Conservation (phyloP, 1,140 invertebrate genomes). For the Hydropsyche tenuis region DNA sequence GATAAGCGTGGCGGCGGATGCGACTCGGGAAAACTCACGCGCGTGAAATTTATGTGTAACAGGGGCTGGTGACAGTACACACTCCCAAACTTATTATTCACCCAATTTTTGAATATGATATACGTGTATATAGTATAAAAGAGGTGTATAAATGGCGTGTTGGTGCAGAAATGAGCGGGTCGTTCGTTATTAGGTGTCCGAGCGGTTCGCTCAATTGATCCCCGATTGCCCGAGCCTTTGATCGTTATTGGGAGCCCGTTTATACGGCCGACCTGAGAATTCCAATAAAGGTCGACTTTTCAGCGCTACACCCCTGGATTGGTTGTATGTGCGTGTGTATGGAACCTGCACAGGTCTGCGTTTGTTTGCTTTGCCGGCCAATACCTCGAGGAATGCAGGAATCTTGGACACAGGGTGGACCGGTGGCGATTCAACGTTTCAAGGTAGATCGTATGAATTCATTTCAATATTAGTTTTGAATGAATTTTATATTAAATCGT, state of each 20-base stretch:
- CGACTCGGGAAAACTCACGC: constrained; percentile 37
- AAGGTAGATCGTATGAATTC: no score
- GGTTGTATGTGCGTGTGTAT: background rate
- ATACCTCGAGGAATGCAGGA: background rate
- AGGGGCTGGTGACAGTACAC: background rate
- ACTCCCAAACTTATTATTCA: no score
- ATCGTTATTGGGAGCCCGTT: constrained; percentile 45
- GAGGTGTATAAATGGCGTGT: no score
- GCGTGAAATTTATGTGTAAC: constrained; percentile 47
- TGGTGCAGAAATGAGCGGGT: no score
- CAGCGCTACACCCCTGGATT: background rate
- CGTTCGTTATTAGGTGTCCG: background rate
- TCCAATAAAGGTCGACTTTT: constrained; percentile 41
- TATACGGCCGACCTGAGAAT: constrained; percentile 46
- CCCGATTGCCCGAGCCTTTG: constrained; percentile 44
- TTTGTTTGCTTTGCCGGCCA: constrained; percentile 34
- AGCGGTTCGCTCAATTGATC: constrained; percentile 43
- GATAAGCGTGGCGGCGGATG: constrained; percentile 43
- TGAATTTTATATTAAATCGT: no score
- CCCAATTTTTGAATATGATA: no score
- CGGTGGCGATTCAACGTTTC: background rate
- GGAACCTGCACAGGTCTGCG: constrained; percentile 13
- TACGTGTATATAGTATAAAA: no score
- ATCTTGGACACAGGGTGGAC: constrained; percentile 1
- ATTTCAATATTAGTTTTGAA: no score